Base-by-base conservation (phyloP, 2,888 invertebrate species). In the Lochmaea crataegi region DNA sequence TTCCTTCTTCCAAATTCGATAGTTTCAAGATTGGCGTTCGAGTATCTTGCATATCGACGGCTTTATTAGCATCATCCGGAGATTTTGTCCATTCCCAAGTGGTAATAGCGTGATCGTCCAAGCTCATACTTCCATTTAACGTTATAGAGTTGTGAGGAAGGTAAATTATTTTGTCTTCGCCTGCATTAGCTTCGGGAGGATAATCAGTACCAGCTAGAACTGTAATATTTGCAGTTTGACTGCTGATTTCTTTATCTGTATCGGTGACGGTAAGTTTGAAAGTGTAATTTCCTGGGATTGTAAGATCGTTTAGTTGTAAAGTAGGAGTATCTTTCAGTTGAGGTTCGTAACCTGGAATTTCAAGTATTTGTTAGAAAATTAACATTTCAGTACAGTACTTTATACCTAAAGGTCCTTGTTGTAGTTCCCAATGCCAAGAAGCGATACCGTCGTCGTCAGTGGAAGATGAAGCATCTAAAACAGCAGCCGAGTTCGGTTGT, bases 51-150 rank as follows among this genome's bases (percentile, higher is more conserved):
- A 97, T 97, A 84, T 97, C 97, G 11, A 96, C 97, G 0, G 96
- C 96, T 84, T 96, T 95, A 78, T 94, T 93, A 77, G 95, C 94
- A 83, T 95, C 95, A 64, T 94, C 93, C 0, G 94, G 91, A 65
- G 94, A 94, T 85, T 97, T 97, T 0, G 96, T 96, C 98, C 98
- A 98, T 86, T 97, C 97, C 95, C 97, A 98, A 32, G 93, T 94
- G 0, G 92, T 92, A 80, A 98, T 97, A 79, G 95, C 96, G 82
- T 96, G 94, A 87, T 98, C 98, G 83, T 98, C 98, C 0, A 95
- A 94, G 76, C 97, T 97, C 73, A 94, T 89, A 81, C 94, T 97
- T 5, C 97, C 98, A 85, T 96, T 96, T 32, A 98, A 88, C 0
- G 94, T 94, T 11, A 96, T 91, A 81, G 92, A 92, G 83, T 95